phyloP scores from a whole-genome alignment of 1,140 invertebrate species.

The Archivesica marissinica region DNA sequence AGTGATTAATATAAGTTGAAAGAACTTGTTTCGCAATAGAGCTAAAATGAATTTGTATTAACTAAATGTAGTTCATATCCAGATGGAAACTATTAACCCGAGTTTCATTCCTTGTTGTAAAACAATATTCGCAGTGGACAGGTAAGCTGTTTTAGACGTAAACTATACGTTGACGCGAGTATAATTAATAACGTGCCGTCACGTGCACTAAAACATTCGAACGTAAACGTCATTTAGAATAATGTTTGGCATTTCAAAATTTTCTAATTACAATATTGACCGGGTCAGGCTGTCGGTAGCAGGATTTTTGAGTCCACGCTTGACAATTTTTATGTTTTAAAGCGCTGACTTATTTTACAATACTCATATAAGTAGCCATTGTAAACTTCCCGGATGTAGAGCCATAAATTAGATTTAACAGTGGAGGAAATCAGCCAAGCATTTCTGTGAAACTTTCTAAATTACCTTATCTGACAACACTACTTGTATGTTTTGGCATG shows the following conservation, averaged over 20 bases:
- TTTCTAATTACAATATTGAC: conserved; percentile 30
- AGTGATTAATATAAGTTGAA: too few relatives aligned
- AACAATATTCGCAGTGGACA: too few relatives aligned
- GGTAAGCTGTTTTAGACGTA: too few relatives aligned
- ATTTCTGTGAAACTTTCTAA: conserved; percentile 39
- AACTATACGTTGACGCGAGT: too few relatives aligned
- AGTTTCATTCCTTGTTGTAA: too few relatives aligned
- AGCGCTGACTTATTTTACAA: conserved; percentile 11
- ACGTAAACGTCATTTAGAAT: background rate
- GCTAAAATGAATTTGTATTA: too few relatives aligned
- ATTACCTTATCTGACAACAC: conserved; percentile 29
- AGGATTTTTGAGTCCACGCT: background rate
- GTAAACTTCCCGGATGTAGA: conserved; percentile 22
- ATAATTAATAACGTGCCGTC: too few relatives aligned
- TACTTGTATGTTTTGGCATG: conserved; percentile 45
- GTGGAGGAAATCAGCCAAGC: conserved; percentile 36
- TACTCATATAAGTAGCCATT: conserved; percentile 37
- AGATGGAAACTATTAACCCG: too few relatives aligned
- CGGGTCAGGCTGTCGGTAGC: conserved; percentile 37
- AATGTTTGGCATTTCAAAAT: background rate
- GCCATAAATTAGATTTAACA: conserved; percentile 50
- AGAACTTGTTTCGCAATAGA: too few relatives aligned
- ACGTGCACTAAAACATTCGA: too few relatives aligned
- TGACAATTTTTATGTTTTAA: conserved; percentile 26
- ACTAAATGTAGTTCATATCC: too few relatives aligned